Conservation (phyloP, 2,888 invertebrate species). For the Dicroscelio sp. region DNA sequence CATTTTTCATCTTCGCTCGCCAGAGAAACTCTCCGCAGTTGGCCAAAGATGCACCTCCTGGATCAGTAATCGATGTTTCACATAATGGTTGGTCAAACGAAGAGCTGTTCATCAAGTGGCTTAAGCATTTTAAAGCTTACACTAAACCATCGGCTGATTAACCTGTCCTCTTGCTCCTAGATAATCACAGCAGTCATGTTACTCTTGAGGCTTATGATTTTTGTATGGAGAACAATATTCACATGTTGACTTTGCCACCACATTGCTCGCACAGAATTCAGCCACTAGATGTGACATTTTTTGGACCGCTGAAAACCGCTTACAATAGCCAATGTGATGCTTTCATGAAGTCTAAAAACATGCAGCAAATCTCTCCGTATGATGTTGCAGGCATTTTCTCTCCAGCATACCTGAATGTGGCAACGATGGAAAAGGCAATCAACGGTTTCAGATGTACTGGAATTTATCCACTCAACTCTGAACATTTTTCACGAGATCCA, state of each 20-base stretch:
- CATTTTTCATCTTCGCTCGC: constrained; percentile 71
- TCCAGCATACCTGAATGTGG: constrained; percentile 23
- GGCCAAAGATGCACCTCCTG: constrained; percentile 90
- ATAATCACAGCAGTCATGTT: constrained; percentile 64
- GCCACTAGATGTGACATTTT: constrained; percentile 72
- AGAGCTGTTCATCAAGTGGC: constrained; percentile 48
- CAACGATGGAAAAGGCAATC: constrained; percentile 13
- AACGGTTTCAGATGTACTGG: constrained; percentile 52
- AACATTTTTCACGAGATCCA: constrained; percentile 23
- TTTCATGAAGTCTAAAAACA: constrained; percentile 39
- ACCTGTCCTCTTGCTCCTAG: constrained; percentile 79
- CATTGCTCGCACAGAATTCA: constrained; percentile 75
- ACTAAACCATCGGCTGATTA: constrained; percentile 87
- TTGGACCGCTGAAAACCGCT: constrained; percentile 54
- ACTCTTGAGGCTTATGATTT: constrained; percentile 45
- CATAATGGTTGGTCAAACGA: constrained; percentile 86
- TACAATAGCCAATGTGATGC: constrained; percentile 67
- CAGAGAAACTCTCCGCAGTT: constrained; percentile 90
- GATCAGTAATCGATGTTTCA: constrained; percentile 87
- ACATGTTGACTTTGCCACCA: constrained; percentile 65
- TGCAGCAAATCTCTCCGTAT: constrained; percentile 53
- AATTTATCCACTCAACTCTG: constrained; percentile 47
- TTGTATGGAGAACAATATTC: constrained; percentile 38
- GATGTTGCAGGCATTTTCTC: constrained; percentile 56
- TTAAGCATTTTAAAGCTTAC: constrained; percentile 84